Conservation (phyloP, 2,113 vertebrate species). For the human (Homo sapiens) region DNA sequence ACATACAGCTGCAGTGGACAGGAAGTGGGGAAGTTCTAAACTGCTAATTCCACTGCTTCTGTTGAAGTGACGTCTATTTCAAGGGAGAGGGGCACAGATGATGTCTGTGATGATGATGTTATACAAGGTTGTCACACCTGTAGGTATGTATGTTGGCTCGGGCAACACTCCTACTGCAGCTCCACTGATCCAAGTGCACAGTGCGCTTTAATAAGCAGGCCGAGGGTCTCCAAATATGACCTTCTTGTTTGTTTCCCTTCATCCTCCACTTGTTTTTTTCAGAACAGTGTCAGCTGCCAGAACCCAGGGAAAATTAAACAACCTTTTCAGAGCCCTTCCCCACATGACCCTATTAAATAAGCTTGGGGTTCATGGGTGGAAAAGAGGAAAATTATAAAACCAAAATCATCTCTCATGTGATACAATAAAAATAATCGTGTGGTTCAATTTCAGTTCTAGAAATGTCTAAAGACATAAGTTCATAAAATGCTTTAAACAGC, state of each 20-base stretch:
- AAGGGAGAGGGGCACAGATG: not conserved
- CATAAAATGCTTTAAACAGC: not conserved
- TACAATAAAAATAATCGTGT: not conserved
- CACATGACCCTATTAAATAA: not conserved
- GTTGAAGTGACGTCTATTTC: fast-evolving
- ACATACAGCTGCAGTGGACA: not conserved
- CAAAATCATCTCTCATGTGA: not conserved
- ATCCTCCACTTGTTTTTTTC: not conserved
- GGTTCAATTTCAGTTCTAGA: not conserved
- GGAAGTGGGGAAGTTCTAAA: not conserved
- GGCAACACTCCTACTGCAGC: fast-evolving
- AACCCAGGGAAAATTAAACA: not conserved
- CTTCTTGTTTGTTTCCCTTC: too few relatives aligned
- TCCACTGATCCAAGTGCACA: fast-evolving
- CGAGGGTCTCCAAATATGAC: not conserved
- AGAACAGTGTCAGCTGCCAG: not conserved
- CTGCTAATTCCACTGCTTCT: not conserved
- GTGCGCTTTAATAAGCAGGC: not conserved
- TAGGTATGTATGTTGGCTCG: fast-evolving
- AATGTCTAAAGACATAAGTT: not conserved
- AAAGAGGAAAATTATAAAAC: not conserved
- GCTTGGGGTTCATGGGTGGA: not conserved
- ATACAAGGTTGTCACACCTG: not conserved
- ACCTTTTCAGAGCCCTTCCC: not conserved
- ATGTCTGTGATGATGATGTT: not conserved